phyloP scores from a whole-genome alignment of 2,797 vertebrate species.

The Erpetoichthys calabaricus region DNA sequence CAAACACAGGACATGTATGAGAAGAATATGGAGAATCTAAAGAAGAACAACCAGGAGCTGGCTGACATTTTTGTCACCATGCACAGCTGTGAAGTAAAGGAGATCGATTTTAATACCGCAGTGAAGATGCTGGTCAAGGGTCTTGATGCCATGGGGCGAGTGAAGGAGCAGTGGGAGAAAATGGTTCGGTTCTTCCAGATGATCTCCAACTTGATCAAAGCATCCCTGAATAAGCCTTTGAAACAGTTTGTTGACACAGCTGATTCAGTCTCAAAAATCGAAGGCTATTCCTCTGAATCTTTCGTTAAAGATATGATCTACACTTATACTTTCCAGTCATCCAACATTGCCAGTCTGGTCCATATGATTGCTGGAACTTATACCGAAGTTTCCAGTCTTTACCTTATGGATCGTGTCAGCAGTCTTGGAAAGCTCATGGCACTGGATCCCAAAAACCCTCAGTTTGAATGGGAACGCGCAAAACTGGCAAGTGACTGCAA shows the following conservation, averaged over 20 bases:
- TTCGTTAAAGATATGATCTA: conserved; percentile 13
- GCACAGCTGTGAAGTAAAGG: conserved; percentile 10
- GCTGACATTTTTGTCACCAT: conserved; percentile 3
- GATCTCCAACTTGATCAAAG: conserved; percentile 16
- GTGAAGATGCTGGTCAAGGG: conserved; percentile 12
- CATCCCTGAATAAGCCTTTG: conserved; percentile 6
- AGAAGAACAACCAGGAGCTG: conserved; percentile 14
- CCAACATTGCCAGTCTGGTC: conserved; percentile 12
- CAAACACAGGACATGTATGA: conserved; percentile 7
- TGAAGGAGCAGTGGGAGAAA: conserved; percentile 22
- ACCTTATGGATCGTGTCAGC: conserved; percentile 12
- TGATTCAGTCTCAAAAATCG: not conserved
- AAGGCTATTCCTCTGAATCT: conserved; percentile 9
- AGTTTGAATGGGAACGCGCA: not conserved
- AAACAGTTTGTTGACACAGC: conserved; percentile 1
- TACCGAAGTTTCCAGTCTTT: conserved; percentile 9
- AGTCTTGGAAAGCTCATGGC: conserved; percentile 11
- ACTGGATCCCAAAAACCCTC: not conserved
- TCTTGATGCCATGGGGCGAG: conserved; percentile 16
- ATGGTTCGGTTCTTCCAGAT: conserved; percentile 21
- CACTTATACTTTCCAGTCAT: conserved; percentile 10
- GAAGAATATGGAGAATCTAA: conserved; percentile 8
- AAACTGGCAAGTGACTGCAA: not conserved
- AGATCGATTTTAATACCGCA: conserved; percentile 5
- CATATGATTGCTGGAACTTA: conserved; percentile 14